Evolutionary conservation across 2,113 vertebrate genomes (phyloP).

Genomic region (Neotragus moschatus): DNA sequence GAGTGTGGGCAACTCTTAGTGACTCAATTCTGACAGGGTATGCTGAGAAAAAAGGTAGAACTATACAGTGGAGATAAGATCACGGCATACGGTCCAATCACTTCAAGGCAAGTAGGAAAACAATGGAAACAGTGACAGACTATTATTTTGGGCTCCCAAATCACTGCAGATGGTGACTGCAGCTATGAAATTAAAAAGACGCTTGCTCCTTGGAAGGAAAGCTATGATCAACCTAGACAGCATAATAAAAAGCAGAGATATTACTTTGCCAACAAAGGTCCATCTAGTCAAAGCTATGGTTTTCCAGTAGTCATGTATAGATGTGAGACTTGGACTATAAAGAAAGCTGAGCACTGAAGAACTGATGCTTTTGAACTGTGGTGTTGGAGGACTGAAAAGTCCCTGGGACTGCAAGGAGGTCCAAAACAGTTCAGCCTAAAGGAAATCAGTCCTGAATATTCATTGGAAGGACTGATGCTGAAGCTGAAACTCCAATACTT

Average conservation of each 20-base stretch:
- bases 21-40: not conserved
- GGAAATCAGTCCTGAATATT: not conserved
- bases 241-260: not conserved
- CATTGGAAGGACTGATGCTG: not conserved
- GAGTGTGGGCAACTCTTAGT: not conserved
- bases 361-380: not conserved
- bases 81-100: not conserved
- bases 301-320: not conserved
- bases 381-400: not conserved
- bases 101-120: not conserved
- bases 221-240: not conserved
- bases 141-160: not conserved
- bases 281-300: not conserved
- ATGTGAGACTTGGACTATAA: not conserved
- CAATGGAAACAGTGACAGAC: not conserved
- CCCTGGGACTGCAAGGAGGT: not conserved
- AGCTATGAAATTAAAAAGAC: not conserved
- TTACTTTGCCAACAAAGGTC: not conserved
- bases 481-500: not conserved
- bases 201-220: not conserved
- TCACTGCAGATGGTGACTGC: not conserved
- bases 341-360: not conserved
- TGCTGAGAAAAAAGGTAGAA: not conserved
- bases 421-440: not conserved
- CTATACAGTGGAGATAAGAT: not conserved